Base-by-base conservation (phyloP, 2,888 invertebrate species). In the Geophilus truncorum region DNA sequence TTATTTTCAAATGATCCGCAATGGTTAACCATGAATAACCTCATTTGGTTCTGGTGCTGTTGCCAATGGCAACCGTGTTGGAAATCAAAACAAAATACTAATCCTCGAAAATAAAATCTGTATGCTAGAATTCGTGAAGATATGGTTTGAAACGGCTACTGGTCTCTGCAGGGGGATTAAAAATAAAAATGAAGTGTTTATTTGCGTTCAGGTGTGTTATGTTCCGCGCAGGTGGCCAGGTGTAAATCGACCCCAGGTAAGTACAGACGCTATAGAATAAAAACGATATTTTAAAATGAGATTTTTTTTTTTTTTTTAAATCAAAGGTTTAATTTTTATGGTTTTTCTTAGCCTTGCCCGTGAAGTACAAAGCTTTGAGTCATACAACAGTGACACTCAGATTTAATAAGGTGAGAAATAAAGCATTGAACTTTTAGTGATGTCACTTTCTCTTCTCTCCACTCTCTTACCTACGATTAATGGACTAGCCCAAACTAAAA, bases 201-300 rank as follows among this genome's bases (percentile, higher is more conserved):
- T 62, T 23, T 62, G 62, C 25, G 28, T 15, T 62, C 62, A 25
- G 25, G 62, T 62, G 62, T 62, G 25, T 25, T 25, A 25, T 25
- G 62, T 62, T 62, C 62, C 62, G 62, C 62, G 25, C 62, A 62
- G 62, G 62, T 62, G 62, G 62, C 25, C 62, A 62, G 62, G 62
- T 25, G 62, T 62, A 62, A 62, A 62, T 21, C 57, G 57, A 57
- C 3, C 57, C 12, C 57, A 57, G 21, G 57, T 57, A 57, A 57
- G 6, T 9, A 10, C 5, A 57, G 7, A 21, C 3, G 21, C 21
- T 4, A 18, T 21, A 57, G 21, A 21, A 12, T 5, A 25, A 12
- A 62, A 62, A 62, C 6, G n/a, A 45, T n/a, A 45, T 6, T 18
- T 2, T 18, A 45, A 45, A n/a, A 45, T n/a, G 3, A 1, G 23